Conservation (phyloP, 2,888 invertebrate genomes). For the Orthosia gracilis region DNA sequence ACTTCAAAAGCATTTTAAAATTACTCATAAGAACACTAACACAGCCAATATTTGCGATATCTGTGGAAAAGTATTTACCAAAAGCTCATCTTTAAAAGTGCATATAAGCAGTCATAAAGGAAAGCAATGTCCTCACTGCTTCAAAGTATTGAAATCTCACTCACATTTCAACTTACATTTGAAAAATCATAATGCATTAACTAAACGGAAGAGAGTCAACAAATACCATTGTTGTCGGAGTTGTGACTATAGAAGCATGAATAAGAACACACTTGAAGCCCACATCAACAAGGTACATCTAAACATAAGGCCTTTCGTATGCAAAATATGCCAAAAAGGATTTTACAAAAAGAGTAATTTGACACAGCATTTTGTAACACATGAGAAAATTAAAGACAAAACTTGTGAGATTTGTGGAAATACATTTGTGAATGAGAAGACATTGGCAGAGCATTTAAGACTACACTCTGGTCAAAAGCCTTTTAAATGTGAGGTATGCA, state of each 20-base stretch:
- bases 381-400: conserved; percentile 70
- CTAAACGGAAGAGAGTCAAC: conserved; percentile 60
- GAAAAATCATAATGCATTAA: conserved; percentile 65
- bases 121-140: conserved; percentile 75
- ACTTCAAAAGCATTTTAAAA: conserved; percentile 60
- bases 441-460: conserved; percentile 77
- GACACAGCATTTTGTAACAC: conserved; percentile 74
- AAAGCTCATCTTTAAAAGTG: conserved; percentile 63
- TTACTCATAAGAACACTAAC: conserved; percentile 57
- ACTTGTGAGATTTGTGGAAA: conserved; percentile 81
- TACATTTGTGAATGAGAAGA: conserved; percentile 76
- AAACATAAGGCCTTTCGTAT: conserved; percentile 72
- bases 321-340: conserved; percentile 76
- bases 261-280: conserved; percentile 76
- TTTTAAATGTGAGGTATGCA: conserved; percentile 77
- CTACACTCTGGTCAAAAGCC: conserved; percentile 77
- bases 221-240: conserved; percentile 69
- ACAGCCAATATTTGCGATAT: conserved; percentile 70
- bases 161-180: conserved; percentile 73
- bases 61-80: conserved; percentile 71
- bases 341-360: conserved; percentile 81
- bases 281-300: conserved; percentile 81
- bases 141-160: conserved; percentile 73
- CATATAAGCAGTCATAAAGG: conserved; percentile 71
- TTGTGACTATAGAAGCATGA: conserved; percentile 74